Evolutionary conservation across 2,888 invertebrate genomes (phyloP).

Genomic region (Peribatodes rhomboidaria): DNA sequence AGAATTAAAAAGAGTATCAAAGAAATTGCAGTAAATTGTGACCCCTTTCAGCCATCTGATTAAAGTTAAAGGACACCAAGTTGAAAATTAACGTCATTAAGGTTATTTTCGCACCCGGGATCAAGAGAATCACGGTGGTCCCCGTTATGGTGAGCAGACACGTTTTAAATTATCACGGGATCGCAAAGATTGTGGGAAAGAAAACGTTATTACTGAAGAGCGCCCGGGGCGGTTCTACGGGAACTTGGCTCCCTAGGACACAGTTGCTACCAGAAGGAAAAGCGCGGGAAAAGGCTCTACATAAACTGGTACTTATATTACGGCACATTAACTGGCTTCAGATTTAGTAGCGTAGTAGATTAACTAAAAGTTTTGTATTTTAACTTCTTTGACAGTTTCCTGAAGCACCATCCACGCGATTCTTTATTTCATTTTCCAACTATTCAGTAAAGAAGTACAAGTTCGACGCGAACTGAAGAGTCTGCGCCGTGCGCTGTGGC

Average conservation of each 20-base stretch:
- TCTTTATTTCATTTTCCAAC: not conserved
- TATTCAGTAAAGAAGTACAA: not conserved
- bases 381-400: too few relatives aligned
- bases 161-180: slow-evolving; percentile 68
- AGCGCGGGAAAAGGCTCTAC: not conserved
- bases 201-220: slow-evolving; percentile 64
- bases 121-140: slow-evolving; percentile 37
- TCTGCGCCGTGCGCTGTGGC: slow-evolving; percentile 22
- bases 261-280: slow-evolving; percentile 23
- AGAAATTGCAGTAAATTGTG: slow-evolving; percentile 21
- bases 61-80: slow-evolving; percentile 24
- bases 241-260: slow-evolving; percentile 47
- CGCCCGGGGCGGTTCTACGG: slow-evolving; percentile 51
- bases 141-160: slow-evolving; percentile 61
- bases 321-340: not conserved
- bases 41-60: slow-evolving; percentile 26
- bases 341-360: not conserved
- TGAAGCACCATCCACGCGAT: not conserved
- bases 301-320: too few relatives aligned
- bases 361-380: too few relatives aligned
- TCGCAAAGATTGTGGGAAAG: slow-evolving; percentile 66
- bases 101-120: slow-evolving; percentile 54
- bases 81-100: slow-evolving; percentile 64
- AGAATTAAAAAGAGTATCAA: slow-evolving; percentile 20
- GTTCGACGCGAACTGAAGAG: not conserved